Percentiles rank a stretch among this genome's conserved stretches.
Evolutionary conservation across 2,888 invertebrate genomes (phyloP).

Genomic region (Phlogophora meticulosa): DNA sequence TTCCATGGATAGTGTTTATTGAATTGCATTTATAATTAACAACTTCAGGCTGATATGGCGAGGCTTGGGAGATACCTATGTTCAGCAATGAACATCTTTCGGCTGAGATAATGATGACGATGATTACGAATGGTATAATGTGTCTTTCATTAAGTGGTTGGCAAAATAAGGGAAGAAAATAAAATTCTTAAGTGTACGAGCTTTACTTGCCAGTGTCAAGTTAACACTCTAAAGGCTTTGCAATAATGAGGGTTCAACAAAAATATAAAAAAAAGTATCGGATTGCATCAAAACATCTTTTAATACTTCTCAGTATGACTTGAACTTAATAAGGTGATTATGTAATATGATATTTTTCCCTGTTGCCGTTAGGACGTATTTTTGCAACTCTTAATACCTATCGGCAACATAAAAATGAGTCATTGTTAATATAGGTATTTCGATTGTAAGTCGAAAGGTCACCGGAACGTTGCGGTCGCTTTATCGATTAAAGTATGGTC

Average conservation of each 20-base stretch:
- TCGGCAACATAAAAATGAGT: background rate
- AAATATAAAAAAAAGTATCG: background rate
- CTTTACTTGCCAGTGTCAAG: too few relatives aligned
- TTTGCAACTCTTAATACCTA: background rate
- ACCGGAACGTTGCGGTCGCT: too few relatives aligned
- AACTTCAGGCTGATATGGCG: too few relatives aligned
- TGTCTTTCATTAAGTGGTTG: background rate
- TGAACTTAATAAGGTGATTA: background rate
- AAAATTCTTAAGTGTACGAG: constrained; percentile 1
- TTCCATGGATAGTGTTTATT: background rate
- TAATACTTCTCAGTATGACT: background rate
- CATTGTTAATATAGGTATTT: too few relatives aligned
- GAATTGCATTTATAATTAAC: too few relatives aligned
- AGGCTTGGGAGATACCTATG: too few relatives aligned
- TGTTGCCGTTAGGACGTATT: background rate
- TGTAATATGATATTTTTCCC: constrained; percentile 10
- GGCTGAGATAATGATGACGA: too few relatives aligned
- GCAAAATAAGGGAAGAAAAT: background rate
- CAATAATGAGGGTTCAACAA: background rate
- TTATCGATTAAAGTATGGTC: too few relatives aligned
- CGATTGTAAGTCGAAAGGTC: too few relatives aligned
- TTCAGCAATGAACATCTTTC: too few relatives aligned
- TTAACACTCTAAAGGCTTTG: background rate
- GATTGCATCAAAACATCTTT: background rate
- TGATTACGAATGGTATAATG: too few relatives aligned